Base-by-base conservation (phyloP, 2,113 vertebrate species). In the Indicator indicator region DNA sequence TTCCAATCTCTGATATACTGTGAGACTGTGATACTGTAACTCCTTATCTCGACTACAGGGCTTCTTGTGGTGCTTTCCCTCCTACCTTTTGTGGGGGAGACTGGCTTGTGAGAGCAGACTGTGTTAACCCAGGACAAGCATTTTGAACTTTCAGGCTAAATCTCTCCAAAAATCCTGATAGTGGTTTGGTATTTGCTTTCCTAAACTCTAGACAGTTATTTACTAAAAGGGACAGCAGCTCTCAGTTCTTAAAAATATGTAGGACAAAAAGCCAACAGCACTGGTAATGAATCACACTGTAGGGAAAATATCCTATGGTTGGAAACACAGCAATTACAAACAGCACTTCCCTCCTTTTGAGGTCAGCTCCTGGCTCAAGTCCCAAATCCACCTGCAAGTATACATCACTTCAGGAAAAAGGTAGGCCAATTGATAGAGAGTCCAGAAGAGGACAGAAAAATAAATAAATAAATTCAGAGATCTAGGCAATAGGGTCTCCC, bases 131-230 rank as follows among this genome's bases (percentile, higher is more conserved):
- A 15, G 44, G 80, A 52, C 4, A 2, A 62, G 4, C 24, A 60
- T 32, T 52, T 42, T 72, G 33, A 69, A 12, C 3, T 15, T 44
- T 11, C 33, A 38, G 23, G 12, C 6, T 62, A 75, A 74, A 64
- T 64, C 21, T 58, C 38, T 65, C 63, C 0, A 44, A 72, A 86
- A 88, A 24, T 6, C 16, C 28, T 1, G 0, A 44, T 0, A 56
- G 13, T 23, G 5, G 8, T 40, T 72, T 42, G 21, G 16, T 32
- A 89, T 64, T 24, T 68, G 7, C 42, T 79, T 60, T 79, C 7
- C 8, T 38, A 75, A 87, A 48, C 2, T 3, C 16, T 32, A 55
- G 3, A 13, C 8, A 63, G 14, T 16, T 2, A n/a, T 86, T 77
- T 55, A 71, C 4, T 46, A 67, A 76, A 71, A 4, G 7, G 70